Percentiles rank a stretch among this genome's conserved stretches.
phyloP scores from a whole-genome alignment of 1,140 invertebrate species.

The Spodoptera frugiperda region DNA sequence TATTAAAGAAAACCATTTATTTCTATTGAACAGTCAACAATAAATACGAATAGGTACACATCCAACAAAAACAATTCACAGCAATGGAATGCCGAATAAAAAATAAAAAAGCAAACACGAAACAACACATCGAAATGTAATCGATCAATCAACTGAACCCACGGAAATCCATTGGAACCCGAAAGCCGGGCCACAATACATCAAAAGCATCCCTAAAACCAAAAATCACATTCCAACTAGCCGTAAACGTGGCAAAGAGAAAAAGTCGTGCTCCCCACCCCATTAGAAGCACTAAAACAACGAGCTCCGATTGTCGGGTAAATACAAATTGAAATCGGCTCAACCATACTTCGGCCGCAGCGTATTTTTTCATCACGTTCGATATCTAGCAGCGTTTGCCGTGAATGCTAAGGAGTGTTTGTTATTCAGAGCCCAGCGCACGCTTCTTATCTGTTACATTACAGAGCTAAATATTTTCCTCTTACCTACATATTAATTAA shows the following conservation, averaged over 20 bases:
- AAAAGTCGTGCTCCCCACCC: background rate
- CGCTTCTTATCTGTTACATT: constrained; percentile 49
- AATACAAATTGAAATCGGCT: constrained; percentile 50
- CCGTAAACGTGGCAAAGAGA: constrained; percentile 24
- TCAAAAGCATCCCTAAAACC: constrained; percentile 14
- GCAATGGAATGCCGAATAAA: background rate
- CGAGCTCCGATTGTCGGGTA: constrained; percentile 43
- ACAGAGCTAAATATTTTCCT: constrained; percentile 50
- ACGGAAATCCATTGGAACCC: background rate
- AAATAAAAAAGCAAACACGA: constrained; percentile 11
- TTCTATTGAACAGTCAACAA: too few relatives aligned
- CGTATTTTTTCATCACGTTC: constrained; percentile 47
- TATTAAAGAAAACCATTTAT: too few relatives aligned
- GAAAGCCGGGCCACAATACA: constrained; percentile 2
- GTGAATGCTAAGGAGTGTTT: constrained; percentile 46
- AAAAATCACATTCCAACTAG: constrained; percentile 30
- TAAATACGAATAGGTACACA: too few relatives aligned
- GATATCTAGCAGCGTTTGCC: constrained; percentile 37
- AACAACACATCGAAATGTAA: constrained; percentile 3
- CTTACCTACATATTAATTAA: constrained; percentile 49
- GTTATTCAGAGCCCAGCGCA: constrained; percentile 38
- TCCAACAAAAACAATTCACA: background rate
- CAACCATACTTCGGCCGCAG: constrained; percentile 33
- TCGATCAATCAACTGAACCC: constrained; percentile 30
- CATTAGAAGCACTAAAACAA: constrained; percentile 38